phyloP scores from a whole-genome alignment of 1,140 invertebrate species.

The Heterodera schachtii region DNA sequence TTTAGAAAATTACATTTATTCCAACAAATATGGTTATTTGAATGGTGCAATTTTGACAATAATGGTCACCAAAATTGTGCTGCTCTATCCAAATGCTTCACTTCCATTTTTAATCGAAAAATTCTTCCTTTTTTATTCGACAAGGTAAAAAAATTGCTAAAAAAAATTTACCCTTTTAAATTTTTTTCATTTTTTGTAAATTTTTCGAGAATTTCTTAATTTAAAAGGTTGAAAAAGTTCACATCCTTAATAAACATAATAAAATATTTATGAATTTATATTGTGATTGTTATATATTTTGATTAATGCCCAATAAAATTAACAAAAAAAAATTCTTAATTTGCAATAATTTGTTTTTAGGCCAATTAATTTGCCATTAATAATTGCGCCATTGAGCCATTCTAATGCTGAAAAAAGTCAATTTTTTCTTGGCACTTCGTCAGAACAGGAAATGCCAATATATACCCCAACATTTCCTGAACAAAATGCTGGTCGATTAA shows the following conservation, averaged over 20 bases:
- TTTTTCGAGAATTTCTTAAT: too few species aligned
- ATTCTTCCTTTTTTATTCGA: constrained; percentile 56
- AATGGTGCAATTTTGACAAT: constrained; percentile 71
- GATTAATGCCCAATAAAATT: too few species aligned
- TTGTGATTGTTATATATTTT: too few species aligned
- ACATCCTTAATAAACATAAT: too few species aligned
- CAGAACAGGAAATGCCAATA: constrained; percentile 7
- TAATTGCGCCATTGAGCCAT: neutral
- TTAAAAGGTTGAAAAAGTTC: too few species aligned
- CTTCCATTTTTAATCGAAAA: constrained; percentile 67
- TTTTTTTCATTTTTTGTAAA: too few species aligned
- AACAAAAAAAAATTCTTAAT: too few species aligned
- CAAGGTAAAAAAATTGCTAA: neutral
- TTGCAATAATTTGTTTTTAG: neutral
- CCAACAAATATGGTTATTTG: constrained; percentile 72
- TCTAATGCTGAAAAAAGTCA: neutral
- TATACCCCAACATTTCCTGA: constrained; percentile 11
- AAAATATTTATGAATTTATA: too few species aligned
- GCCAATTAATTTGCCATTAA: neutral
- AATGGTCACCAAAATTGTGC: constrained; percentile 5
- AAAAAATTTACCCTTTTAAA: too few species aligned
- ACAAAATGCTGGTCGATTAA: neutral
- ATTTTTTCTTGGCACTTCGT: neutral
- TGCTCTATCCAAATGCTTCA: constrained; percentile 1
- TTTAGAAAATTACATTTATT: constrained; percentile 75